These are phyloP conservation scores for Drosophila persimilis DNA, from an alignment of 1,140 invertebrate genomes.

Conservation along the genomic window DNA sequence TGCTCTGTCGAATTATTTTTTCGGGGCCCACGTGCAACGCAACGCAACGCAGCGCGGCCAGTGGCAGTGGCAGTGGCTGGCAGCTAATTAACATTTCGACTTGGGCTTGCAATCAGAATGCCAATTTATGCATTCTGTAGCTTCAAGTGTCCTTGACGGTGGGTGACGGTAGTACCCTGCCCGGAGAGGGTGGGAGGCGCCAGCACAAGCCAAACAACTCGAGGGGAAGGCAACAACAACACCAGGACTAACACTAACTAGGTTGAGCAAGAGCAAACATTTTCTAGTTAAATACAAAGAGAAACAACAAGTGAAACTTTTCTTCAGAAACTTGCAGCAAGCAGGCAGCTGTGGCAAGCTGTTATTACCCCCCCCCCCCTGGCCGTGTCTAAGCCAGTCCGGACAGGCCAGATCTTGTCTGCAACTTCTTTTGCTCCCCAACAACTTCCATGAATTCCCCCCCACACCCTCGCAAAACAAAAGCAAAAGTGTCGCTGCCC, in stretches of 20 bases:
- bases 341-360: constrained; percentile 50
- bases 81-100: constrained; percentile 73
- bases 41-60: too few relatives aligned
- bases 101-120: constrained; percentile 58
- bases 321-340: constrained; percentile 44
- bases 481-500: constrained; percentile 67
- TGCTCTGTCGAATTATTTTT: constrained; percentile 23
- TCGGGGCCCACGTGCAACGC: constrained; percentile 57
- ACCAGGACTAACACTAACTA: constrained; percentile 11
- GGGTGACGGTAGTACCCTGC: background rate
- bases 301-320: constrained; percentile 53
- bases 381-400: constrained; percentile 5
- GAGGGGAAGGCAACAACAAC: background rate
- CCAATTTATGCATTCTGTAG: constrained; percentile 59
- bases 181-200: background rate
- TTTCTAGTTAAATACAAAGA: constrained; percentile 21
- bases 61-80: constrained; percentile 8
- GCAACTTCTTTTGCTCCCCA: constrained; percentile 22
- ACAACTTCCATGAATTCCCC: constrained; percentile 33
- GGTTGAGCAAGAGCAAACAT: constrained; percentile 19
- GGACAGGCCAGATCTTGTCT: constrained; percentile 22
- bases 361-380: constrained; percentile 17
- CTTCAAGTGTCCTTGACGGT: constrained; percentile 58
- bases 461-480: constrained; percentile 37
- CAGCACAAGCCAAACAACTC: constrained; percentile 14